phyloP scores from a whole-genome alignment of 1,140 invertebrate species.

The Scaptomyza montana region DNA sequence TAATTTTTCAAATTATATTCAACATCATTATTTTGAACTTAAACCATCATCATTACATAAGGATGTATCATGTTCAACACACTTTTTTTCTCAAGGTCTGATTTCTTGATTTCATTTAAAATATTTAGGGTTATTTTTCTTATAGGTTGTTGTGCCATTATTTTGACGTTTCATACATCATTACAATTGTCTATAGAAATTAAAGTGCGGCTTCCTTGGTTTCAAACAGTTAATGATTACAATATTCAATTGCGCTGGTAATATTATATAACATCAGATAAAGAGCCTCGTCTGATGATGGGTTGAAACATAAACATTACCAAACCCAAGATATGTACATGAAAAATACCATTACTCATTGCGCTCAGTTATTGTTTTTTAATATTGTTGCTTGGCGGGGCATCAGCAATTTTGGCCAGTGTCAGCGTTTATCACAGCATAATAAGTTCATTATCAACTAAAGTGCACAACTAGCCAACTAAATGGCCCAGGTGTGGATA shows the following conservation, averaged over 20 bases:
- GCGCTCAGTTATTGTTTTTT: conserved; percentile 27
- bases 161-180: conserved; percentile 10
- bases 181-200: not conserved
- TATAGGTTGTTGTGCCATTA: not conserved
- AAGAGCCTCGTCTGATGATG: conserved; percentile 11
- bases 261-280: conserved; percentile 32
- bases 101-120: not conserved
- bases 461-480: conserved; percentile 37
- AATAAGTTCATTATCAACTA: conserved; percentile 53
- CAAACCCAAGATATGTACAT: conserved; percentile 17
- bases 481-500: conserved; percentile 33
- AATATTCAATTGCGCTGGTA: conserved; percentile 33
- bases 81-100: conserved; percentile 2
- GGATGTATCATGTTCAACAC: too few species aligned
- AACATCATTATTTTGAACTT: too few species aligned
- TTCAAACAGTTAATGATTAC: conserved; percentile 17
- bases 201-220: not conserved
- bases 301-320: conserved; percentile 40
- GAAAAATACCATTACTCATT: conserved; percentile 39
- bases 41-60: too few species aligned
- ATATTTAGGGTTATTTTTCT: not conserved
- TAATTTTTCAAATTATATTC: too few species aligned
- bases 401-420: conserved; percentile 33
- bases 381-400: not conserved
- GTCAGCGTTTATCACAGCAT: conserved; percentile 19